Evolutionary conservation across 2,888 invertebrate genomes (phyloP), one percentile per base, ranked within the genome.

Genomic region (Subacronicta megacephala): DNA sequence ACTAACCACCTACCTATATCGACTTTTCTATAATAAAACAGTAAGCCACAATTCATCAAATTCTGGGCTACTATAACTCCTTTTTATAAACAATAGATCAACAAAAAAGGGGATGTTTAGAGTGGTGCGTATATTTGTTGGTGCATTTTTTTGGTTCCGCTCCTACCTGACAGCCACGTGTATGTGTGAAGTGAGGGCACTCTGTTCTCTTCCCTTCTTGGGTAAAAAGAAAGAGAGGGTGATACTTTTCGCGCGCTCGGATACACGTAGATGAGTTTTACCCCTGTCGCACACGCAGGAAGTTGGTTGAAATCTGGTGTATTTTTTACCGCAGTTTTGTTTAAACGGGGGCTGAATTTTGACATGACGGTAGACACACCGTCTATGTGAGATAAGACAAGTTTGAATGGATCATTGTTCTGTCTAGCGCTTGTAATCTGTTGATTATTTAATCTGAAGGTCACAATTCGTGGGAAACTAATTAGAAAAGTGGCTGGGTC

Each of bases 31-130:
- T n/a, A n/a, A n/a, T 59, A 73, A 78, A 83, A 81, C 86, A 78
- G 85, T 88, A 85, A 84, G 80, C 86, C 83, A 85, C 90, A 84
- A 87, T 87, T 78, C 77, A 86, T 84, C 82, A 85, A 75, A 79
- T 81, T 77, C 77, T 63, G 54, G 77, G 89, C 89, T 90, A 90
- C 90, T 84, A 87, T 86, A 85, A 83, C 81, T 87, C 81, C 78
- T 89, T n/a, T 87, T 84, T 81, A 87, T 88, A 92, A 93, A 93
- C 92, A 92, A 90, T 86, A 82, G 47, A 60, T 63, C 81, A 77
- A 81, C 80, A 90, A 90, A 92, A 90, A 92, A 88, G 83, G 92
- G 93, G 91, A 92, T 93, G 93, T 93, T 93, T 90, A 90, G 90
- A 89, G 90, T 90, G 89, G 71, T 82, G 83, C 81, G 83, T 88